phyloP scores from a whole-genome alignment of 2,797 vertebrate genomes.

The Anguilla megastoma region DNA sequence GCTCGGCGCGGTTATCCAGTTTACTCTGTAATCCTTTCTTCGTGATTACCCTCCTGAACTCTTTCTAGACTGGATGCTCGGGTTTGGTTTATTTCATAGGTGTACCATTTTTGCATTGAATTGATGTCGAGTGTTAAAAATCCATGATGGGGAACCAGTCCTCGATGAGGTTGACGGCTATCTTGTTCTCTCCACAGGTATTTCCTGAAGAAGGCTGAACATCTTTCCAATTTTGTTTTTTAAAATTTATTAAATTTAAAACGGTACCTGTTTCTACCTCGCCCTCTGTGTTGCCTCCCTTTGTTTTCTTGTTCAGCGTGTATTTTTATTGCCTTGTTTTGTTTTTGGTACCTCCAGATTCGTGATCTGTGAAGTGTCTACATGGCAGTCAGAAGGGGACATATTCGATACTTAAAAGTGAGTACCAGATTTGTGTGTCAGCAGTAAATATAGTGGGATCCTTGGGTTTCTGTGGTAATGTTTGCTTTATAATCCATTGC shows the following conservation, averaged over 20 bases:
- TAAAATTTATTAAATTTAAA: conserved; percentile 18
- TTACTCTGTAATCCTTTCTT: no score
- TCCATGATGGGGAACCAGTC: conserved; percentile 18
- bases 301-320: conserved; percentile 13
- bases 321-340: conserved; percentile 35
- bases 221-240: conserved; percentile 20
- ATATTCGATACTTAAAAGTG: conserved; percentile 78
- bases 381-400: conserved; percentile 78
- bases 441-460: neutral
- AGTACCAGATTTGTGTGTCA: conserved; percentile 41
- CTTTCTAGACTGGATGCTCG: neutral
- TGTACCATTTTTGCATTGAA: conserved; percentile 15
- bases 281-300: neutral
- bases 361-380: conserved; percentile 42
- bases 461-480: neutral
- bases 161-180: conserved; percentile 7
- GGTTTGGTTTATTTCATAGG: neutral
- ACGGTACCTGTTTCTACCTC: conserved; percentile 1
- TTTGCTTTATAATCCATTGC: neutral
- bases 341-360: conserved; percentile 48
- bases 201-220: conserved; percentile 40
- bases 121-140: conserved; percentile 29
- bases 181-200: conserved; percentile 43
- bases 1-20: no score
- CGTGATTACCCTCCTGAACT: neutral